phyloP scores from a whole-genome alignment of 2,888 invertebrate genomes.

The Mystacides longicornis region DNA sequence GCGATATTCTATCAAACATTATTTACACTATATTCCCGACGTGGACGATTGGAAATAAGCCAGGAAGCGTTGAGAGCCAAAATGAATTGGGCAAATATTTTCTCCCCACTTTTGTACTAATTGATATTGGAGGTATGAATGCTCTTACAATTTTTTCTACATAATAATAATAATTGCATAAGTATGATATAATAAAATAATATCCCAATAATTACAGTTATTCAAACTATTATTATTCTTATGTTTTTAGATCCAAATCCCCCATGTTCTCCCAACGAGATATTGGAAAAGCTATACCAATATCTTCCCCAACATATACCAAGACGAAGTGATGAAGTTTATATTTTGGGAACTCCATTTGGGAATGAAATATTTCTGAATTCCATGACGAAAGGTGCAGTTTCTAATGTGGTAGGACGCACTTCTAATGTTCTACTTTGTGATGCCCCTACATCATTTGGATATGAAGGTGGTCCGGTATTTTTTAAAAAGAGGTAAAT shows the following conservation, averaged over 20 bases:
- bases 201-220: no score
- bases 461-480: slow-evolving; percentile 55
- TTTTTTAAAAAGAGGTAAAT: slow-evolving; percentile 30
- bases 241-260: no score
- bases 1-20: slow-evolving; percentile 43
- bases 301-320: not conserved
- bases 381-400: slow-evolving; percentile 49
- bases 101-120: slow-evolving; percentile 46
- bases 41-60: slow-evolving; percentile 48
- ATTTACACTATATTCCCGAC: slow-evolving; percentile 44
- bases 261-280: not conserved
- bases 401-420: slow-evolving; percentile 53
- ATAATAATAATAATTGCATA: no score
- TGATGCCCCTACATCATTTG: slow-evolving; percentile 51
- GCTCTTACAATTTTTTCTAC: no score
- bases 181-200: no score
- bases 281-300: not conserved
- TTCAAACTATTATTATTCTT: not conserved
- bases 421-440: slow-evolving; percentile 47
- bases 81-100: slow-evolving; percentile 40
- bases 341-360: slow-evolving; percentile 35
- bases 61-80: slow-evolving; percentile 39
- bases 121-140: slow-evolving; percentile 35
- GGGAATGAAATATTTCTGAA: slow-evolving; percentile 48
- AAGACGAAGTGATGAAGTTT: slow-evolving; percentile 26